These are phyloP conservation scores for Cyaniris semiargus DNA, from an alignment of 2,888 invertebrate species.

Conservation along the genomic window DNA sequence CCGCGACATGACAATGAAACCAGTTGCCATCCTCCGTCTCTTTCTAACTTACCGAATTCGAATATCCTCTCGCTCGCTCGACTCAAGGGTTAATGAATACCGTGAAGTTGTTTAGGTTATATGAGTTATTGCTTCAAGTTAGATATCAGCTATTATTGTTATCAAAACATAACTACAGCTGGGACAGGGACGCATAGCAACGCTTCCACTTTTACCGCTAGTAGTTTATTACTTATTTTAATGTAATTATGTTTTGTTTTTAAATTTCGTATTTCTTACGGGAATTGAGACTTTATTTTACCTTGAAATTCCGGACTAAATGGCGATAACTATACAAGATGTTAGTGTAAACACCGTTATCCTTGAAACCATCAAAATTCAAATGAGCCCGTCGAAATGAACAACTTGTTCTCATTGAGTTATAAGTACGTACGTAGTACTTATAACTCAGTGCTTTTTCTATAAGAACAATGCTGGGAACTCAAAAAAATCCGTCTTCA, in stretches of 20 bases:
- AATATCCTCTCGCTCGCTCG: neutral
- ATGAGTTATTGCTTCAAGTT: constrained; percentile 9
- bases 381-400: too few relatives aligned
- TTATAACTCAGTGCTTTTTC: too few relatives aligned
- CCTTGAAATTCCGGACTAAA: neutral
- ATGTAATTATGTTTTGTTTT: neutral
- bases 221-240: neutral
- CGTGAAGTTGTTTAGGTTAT: constrained; percentile 9
- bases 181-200: neutral
- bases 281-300: neutral
- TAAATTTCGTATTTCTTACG: neutral
- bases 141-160: neutral
- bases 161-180: constrained; percentile 10
- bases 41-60: neutral
- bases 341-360: too few relatives aligned
- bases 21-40: constrained; percentile 34
- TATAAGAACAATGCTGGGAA: too few relatives aligned
- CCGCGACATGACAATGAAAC: constrained; percentile 40
- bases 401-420: too few relatives aligned
- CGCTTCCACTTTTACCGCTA: neutral
- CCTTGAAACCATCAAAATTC: too few relatives aligned
- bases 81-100: neutral
- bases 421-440: too few relatives aligned
- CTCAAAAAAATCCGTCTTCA: too few relatives aligned
- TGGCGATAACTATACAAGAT: neutral